These are phyloP conservation scores for Terebella lapidaria DNA, from an alignment of 2,888 invertebrate genomes.

Conservation along the genomic window DNA sequence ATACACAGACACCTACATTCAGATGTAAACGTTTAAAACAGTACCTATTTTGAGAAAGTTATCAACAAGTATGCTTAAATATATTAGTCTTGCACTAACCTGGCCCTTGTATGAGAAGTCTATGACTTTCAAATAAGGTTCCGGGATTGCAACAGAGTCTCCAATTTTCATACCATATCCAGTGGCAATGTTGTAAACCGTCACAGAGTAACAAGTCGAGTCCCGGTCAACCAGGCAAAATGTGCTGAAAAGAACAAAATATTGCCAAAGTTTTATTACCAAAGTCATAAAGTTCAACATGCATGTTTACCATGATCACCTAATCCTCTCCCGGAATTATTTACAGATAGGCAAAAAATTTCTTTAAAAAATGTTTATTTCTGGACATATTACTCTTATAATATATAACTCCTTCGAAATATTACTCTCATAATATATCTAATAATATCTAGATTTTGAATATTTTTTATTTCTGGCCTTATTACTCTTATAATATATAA, in stretches of 20 bases:
- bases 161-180: conserved; percentile 79
- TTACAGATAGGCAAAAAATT: neutral
- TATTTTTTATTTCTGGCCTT: too few species aligned
- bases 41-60: too few species aligned
- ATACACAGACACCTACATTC: too few species aligned
- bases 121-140: conserved; percentile 65
- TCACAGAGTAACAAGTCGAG: conserved; percentile 68
- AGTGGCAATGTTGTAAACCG: conserved; percentile 77
- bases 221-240: conserved; percentile 75
- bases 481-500: too few species aligned
- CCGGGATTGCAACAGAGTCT: conserved; percentile 76
- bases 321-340: neutral
- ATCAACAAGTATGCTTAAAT: neutral
- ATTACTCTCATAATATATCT: too few species aligned
- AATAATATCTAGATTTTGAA: too few species aligned
- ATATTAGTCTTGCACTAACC: too few species aligned
- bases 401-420: too few species aligned
- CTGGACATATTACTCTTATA: too few species aligned
- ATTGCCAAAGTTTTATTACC: too few species aligned
- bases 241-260: conserved; percentile 60
- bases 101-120: conserved; percentile 56
- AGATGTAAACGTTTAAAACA: too few species aligned
- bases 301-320: neutral
- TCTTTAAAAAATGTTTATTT: neutral
- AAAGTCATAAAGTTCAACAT: too few species aligned